A percentile compares a stretch with the other conserved stretches of the same genome.
phyloP scores from a whole-genome alignment of 2,797 vertebrate genomes.

The Spatula clypeata region DNA sequence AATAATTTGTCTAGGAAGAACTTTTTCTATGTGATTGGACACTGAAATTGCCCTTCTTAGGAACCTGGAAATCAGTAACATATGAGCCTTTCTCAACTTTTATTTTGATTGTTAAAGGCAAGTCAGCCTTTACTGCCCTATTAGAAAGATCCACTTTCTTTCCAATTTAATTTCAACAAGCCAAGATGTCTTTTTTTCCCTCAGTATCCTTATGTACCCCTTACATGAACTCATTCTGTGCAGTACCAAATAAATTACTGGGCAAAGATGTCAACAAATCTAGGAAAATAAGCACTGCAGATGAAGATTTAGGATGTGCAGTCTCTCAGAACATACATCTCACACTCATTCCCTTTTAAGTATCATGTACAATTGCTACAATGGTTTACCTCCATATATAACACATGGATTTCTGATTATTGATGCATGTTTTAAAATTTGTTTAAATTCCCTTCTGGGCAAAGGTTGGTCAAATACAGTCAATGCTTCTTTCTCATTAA shows the following conservation, averaged over 20 bases:
- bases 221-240: not conserved
- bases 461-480: constrained; percentile 31
- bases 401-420: not conserved
- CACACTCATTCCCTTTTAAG: not conserved
- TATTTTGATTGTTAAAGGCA: not conserved
- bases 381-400: not conserved
- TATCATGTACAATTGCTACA: not conserved
- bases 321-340: not conserved
- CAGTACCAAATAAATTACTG: not conserved
- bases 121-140: not conserved
- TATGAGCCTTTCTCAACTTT: not conserved
- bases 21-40: not conserved
- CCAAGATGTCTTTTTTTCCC: not conserved
- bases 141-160: not conserved
- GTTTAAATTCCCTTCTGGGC: constrained; percentile 29
- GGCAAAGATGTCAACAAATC: not conserved
- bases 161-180: not conserved
- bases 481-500: constrained; percentile 11
- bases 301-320: not conserved
- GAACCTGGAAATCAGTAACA: not conserved
- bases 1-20: not conserved
- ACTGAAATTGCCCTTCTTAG: not conserved
- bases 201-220: not conserved
- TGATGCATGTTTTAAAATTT: not conserved
- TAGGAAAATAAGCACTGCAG: not conserved